These are phyloP conservation scores for Prionailurus bengalensis DNA, from an alignment of 2,113 vertebrate species.

Conservation along the genomic window DNA sequence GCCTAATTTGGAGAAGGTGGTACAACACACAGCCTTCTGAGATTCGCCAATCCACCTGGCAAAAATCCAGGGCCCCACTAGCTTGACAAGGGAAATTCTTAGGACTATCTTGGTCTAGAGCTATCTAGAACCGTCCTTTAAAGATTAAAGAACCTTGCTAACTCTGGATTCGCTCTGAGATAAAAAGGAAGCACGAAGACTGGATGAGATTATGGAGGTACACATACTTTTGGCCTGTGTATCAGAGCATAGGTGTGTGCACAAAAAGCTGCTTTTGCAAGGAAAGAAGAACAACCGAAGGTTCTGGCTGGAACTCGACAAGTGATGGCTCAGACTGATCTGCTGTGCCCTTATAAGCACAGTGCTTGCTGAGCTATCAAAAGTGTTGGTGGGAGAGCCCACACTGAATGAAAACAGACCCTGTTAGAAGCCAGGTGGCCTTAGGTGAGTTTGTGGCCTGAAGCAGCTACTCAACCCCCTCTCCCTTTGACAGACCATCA, in stretches of 20 bases:
- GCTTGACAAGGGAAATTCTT: neutral
- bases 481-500: neutral
- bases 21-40: neutral
- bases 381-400: neutral
- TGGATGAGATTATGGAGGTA: neutral
- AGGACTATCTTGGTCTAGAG: neutral
- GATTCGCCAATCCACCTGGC: neutral
- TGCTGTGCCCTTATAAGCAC: neutral
- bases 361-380: rapidly evolving
- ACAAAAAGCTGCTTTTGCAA: neutral
- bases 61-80: neutral
- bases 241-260: neutral
- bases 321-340: neutral
- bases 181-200: neutral
- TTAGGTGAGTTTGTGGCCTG: neutral
- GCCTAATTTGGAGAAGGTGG: neutral
- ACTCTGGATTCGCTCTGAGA: neutral
- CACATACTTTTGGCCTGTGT: neutral
- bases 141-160: neutral
- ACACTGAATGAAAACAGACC: rapidly evolving
- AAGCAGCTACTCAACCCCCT: too few species aligned
- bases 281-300: neutral
- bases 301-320: neutral
- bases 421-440: neutral
- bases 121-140: neutral